Base-by-base conservation (phyloP, 2,888 invertebrate species). In the Dermolepida albohirtum region DNA sequence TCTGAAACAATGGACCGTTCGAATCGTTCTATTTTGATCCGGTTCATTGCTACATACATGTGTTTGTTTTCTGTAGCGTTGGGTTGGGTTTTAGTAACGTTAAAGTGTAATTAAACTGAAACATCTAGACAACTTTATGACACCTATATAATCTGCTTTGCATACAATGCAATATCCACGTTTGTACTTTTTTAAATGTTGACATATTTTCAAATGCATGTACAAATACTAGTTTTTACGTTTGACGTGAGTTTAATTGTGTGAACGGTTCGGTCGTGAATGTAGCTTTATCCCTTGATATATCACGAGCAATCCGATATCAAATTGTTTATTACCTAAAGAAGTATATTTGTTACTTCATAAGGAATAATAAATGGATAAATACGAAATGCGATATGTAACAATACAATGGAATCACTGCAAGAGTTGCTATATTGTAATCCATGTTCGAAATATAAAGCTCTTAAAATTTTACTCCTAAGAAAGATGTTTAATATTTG, bases 111-210 rank as follows among this genome's bases (percentile, higher is more conserved):
- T 62, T 62, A 49, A 47, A 62, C 47, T 62, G 47, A 62, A 62
- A 62, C 59, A 47, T 62, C 59, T 44, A 62, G 59, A 62, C 59
- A 62, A 47, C 47, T 62, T 62, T 62, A 62, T 34, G 59, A 62
- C 59, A 62, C 47, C 59, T 62, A 62, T 62, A 47, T 47, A 62
- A 47, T 62, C 47, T 62, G 47, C 29, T 62, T 62, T 62, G 47
- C 59, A 62, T 62, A 62, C 59, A 62, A 62, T 62, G 47, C 59
- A 62, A 62, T 62, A 62, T 47, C 59, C 17, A 49, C 49, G n/a
- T 47, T 62, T 34, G 34, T 34, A 49, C 47, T 62, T 62, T 62
- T 59, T 62, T 47, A 62, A 62, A 44, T 10, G 14, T 34, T 62
- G 14, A 16, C 34, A 44, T 47, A 47, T 57, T 62, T 47, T 47